Percentiles rank a stretch among this genome's conserved stretches.
These are phyloP conservation scores for Pseudomyrmex sp. DNA, from an alignment of 1,140 invertebrate genomes.

Conservation along the genomic window DNA sequence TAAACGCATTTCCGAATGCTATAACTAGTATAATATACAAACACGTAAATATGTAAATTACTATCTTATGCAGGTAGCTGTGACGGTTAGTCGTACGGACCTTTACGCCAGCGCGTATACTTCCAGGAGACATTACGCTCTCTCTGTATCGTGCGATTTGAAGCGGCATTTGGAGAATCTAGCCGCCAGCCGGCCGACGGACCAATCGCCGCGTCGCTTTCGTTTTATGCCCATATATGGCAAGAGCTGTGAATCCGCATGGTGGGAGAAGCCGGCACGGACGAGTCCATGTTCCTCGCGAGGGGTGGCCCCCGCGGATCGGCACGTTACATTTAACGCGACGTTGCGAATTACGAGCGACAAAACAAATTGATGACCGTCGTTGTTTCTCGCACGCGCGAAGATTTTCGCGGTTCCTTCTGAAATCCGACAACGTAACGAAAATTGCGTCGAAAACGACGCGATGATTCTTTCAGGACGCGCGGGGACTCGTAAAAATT, in stretches of 20 bases:
- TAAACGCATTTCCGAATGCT: too few species aligned
- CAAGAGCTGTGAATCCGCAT: constrained; percentile 86
- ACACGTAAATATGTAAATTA: background rate
- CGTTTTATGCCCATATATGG: constrained; percentile 93
- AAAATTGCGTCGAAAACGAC: background rate
- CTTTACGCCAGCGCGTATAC: constrained; percentile 77
- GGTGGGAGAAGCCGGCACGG: constrained; percentile 79
- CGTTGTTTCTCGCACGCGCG: too few species aligned
- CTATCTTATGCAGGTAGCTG: constrained; percentile 16
- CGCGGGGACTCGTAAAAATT: background rate
- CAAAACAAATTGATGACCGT: too few species aligned
- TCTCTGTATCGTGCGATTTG: constrained; percentile 82
- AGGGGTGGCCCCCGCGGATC: constrained; percentile 63
- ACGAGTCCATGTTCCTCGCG: constrained; percentile 80
- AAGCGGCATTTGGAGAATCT: constrained; percentile 85
- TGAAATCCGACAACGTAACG: constrained; percentile 14
- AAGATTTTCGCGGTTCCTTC: too few species aligned
- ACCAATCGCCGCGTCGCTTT: constrained; percentile 88
- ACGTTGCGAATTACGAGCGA: too few species aligned
- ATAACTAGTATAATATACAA: too few species aligned
- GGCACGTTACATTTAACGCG: background rate
- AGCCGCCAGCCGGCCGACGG: constrained; percentile 82
- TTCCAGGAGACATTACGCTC: constrained; percentile 75
- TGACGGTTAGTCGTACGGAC: constrained; percentile 79
- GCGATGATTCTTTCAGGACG: background rate